These are phyloP conservation scores for Poecile atricapillus DNA, from an alignment of 2,113 vertebrate species.

Conservation along the genomic window DNA sequence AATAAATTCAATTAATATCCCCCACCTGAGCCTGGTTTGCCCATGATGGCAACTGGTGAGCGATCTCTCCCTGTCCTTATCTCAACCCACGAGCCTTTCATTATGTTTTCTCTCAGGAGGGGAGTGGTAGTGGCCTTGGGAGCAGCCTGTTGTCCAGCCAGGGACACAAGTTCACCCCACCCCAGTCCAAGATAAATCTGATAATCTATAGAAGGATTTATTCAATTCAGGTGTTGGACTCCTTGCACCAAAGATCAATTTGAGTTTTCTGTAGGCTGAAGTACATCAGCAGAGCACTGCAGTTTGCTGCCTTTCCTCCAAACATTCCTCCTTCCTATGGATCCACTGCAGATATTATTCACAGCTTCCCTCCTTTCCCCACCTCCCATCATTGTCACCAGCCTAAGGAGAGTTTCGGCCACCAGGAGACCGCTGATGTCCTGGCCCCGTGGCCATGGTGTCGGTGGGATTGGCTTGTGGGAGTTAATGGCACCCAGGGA, in stretches of 20 bases:
- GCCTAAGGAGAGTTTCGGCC: neutral
- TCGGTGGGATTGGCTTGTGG: neutral
- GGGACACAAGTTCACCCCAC: neutral
- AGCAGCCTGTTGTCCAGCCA: neutral
- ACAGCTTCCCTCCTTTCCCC: neutral
- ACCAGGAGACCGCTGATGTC: neutral
- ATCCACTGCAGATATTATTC: neutral
- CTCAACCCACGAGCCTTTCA: neutral
- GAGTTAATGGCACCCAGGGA: neutral
- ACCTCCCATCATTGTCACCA: neutral
- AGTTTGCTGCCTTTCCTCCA: neutral
- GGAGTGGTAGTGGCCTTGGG: neutral
- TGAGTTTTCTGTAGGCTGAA: neutral
- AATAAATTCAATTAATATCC: neutral
- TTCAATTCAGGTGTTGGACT: neutral
- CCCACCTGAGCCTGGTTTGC: neutral
- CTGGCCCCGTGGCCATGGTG: accelerated
- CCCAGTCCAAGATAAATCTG: neutral
- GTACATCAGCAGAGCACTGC: neutral
- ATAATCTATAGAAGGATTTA: neutral
- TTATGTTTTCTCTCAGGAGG: neutral
- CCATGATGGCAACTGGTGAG: neutral
- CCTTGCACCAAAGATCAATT: neutral
- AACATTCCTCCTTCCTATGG: neutral
- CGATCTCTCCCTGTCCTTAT: neutral